Conservation (phyloP, 2,797 vertebrate species). For the Pangasius mekongensis region DNA sequence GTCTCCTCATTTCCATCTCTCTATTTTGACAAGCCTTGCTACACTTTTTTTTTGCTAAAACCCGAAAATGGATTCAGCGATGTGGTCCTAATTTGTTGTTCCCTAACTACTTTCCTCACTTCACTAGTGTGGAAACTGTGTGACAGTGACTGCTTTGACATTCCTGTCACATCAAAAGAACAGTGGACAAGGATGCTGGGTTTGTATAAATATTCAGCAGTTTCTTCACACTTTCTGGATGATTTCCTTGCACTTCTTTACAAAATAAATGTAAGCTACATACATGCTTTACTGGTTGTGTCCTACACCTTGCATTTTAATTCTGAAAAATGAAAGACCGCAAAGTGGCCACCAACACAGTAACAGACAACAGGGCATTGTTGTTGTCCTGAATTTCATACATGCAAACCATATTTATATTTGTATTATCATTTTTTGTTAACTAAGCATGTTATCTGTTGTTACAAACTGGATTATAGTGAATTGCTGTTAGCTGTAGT, state of each 20-base stretch:
- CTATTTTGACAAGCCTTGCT: conserved; percentile 58
- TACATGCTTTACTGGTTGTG: neutral
- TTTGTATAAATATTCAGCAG: neutral
- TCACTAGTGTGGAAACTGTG: conserved; percentile 51
- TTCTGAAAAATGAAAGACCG: neutral
- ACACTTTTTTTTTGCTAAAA: conserved; percentile 49
- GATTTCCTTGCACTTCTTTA: neutral
- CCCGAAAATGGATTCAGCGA: conserved; percentile 55
- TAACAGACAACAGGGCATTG: neutral
- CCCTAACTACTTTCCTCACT: conserved; percentile 56
- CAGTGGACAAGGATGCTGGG: neutral
- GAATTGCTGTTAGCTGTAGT: too few relatives aligned
- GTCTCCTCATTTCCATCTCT: conserved; percentile 21
- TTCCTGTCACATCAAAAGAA: conserved; percentile 28
- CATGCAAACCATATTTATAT: neutral
- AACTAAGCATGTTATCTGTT: neutral
- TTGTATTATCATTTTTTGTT: neutral
- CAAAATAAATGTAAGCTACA: neutral
- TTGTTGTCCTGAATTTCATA: neutral
- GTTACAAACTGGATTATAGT: neutral
- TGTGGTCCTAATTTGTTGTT: conserved; percentile 43
- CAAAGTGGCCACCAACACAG: neutral
- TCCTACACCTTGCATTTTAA: neutral
- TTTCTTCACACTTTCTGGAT: conserved; percentile 9
- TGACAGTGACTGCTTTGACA: conserved; percentile 32